Evolutionary conservation across 2,888 invertebrate genomes (phyloP), one percentile per base, ranked within the genome.

Genomic region (Heliconius aoede): DNA sequence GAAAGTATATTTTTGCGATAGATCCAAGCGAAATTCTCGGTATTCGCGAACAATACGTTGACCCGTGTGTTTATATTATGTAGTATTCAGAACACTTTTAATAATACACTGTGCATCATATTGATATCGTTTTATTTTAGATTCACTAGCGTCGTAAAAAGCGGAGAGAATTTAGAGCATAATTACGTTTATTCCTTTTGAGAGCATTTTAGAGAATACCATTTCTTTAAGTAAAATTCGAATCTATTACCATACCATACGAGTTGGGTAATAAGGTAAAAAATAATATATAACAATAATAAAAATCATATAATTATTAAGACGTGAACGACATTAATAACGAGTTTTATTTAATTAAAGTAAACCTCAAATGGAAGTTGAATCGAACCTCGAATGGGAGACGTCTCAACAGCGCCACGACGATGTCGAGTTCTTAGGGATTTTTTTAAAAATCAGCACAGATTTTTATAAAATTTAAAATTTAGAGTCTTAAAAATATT

Each of bases 21-120:
- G 76, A 76, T 80, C 78, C 76, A 78, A 84, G 82, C 83, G 80
- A 80, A 82, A 80, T 90, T 90, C 90, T 83, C 83, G 82, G 89
- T 89, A 90, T 85, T 82, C 79, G 76, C 82, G 79, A 79, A 88
- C 87, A 87, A 91, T 88, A 83, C 91, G 83, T 90, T 91, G 91
- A 91, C 91, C 91, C 81, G 84, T 81, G 76, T 90, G 91, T 91
- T 91, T 91, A 90, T 84, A 82, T 87, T 86, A 80, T 78, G 69
- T 68, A 78, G 55, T 55, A 32, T 40, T 61, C 46, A 21, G 73
- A 72, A 40, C 65, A 62, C 55, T 61, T 18, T 64, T 62, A 64
- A 71, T 36, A n/a, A 64, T 28, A n/a, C 13, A 64, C n/a, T 55
- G n/a, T 1, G 24, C 40, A 65, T 65, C 7, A 32, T 11, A 0